A percentile compares a stretch with the other conserved stretches of the same genome.
These are phyloP conservation scores for Nephrotoma flavescens DNA, from an alignment of 2,888 invertebrate genomes.

Conservation along the genomic window DNA sequence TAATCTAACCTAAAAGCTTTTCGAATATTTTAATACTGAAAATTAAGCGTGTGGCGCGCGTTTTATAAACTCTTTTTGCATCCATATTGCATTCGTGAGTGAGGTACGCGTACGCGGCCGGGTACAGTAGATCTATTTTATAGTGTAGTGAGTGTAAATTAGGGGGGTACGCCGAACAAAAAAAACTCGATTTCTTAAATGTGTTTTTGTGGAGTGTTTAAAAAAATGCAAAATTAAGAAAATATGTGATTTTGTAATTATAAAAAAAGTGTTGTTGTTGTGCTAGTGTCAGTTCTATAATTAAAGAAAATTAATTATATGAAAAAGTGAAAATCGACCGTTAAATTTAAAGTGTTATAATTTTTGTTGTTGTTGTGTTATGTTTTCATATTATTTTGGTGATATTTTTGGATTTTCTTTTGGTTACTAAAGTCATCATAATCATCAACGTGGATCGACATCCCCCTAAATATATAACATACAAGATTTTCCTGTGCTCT, in stretches of 20 bases:
- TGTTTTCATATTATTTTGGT: not conserved
- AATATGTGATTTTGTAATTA: not conserved
- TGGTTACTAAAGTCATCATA: not conserved
- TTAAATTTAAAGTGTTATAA: not conserved
- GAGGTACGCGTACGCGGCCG: not conserved
- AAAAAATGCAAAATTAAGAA: not conserved
- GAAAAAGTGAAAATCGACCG: not conserved
- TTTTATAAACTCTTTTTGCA: not conserved
- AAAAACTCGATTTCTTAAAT: not conserved
- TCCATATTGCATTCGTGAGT: not conserved
- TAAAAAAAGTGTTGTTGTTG: not conserved
- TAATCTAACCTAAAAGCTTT: not conserved
- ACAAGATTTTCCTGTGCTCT: not conserved
- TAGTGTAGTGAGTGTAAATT: not conserved
- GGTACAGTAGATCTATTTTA: not conserved
- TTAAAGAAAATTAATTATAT: not conserved
- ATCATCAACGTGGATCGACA: not conserved
- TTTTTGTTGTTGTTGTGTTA: not conserved
- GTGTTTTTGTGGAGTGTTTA: not conserved
- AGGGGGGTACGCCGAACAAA: not conserved
- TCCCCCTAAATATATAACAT: not conserved
- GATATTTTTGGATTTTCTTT: not conserved
- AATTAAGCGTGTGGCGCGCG: no score
- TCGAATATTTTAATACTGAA: not conserved
- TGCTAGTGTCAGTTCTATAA: not conserved